phyloP scores from a whole-genome alignment of 1,140 invertebrate species.

The Psix sp. region DNA sequence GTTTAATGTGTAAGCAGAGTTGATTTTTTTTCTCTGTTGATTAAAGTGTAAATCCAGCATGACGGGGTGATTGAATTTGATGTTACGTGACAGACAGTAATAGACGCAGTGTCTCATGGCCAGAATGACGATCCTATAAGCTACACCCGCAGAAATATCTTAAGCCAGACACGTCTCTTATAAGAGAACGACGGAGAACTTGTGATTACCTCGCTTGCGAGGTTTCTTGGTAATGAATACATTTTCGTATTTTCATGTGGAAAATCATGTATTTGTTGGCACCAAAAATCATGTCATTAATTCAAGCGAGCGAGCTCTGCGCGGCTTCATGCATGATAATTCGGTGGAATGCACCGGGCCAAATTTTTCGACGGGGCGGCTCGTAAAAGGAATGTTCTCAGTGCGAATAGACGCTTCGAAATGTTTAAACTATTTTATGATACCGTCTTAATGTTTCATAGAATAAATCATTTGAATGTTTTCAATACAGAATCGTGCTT shows the following conservation, averaged over 20 bases:
- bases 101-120: constrained; percentile 55
- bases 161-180: constrained; percentile 73
- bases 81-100: constrained; percentile 60
- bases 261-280: constrained; percentile 42
- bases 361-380: constrained; percentile 15
- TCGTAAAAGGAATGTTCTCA: constrained; percentile 7
- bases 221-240: constrained; percentile 54
- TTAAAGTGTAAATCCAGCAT: constrained; percentile 55
- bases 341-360: constrained; percentile 4
- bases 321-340: constrained; percentile 34
- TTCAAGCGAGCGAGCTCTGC: constrained; percentile 11
- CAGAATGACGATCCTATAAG: constrained; percentile 59
- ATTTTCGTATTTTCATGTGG: constrained; percentile 54
- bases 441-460: too few species aligned
- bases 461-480: too few species aligned
- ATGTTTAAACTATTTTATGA: too few species aligned
- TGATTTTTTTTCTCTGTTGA: constrained; percentile 29
- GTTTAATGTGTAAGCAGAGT: constrained; percentile 41
- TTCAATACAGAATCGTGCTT: too few species aligned
- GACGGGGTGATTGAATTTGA: constrained; percentile 57
- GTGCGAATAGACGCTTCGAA: too few species aligned
- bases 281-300: constrained; percentile 43
- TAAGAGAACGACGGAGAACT: constrained; percentile 63
- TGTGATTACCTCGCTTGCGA: constrained; percentile 47
- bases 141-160: constrained; percentile 57